Conservation (phyloP, 2,113 vertebrate genomes). For the Bothrops jararaca region DNA sequence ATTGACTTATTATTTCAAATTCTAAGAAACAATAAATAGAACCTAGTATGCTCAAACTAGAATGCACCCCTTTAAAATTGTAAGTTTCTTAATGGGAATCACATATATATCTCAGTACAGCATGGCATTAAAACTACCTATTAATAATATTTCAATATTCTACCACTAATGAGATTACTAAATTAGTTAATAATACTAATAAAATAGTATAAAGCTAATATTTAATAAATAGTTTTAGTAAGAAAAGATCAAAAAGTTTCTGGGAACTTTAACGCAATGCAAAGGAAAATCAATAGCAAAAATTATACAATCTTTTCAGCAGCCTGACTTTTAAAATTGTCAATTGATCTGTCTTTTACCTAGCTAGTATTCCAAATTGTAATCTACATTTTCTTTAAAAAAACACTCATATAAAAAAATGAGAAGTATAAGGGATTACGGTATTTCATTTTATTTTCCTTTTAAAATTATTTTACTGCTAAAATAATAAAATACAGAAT, state of each 20-base stretch:
- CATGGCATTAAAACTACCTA: background rate
- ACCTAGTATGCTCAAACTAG: background rate
- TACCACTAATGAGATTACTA: background rate
- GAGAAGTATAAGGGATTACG: background rate
- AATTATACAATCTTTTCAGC: background rate
- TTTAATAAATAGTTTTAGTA: background rate
- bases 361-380: background rate
- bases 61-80: background rate
- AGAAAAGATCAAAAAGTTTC: background rate
- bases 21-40: background rate
- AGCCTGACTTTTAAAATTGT: background rate
- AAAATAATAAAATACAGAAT: background rate
- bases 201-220: background rate
- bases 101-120: background rate
- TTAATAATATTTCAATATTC: background rate
- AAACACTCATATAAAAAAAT: background rate
- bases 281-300: background rate
- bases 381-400: background rate
- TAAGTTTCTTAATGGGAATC: background rate
- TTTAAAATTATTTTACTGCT: background rate
- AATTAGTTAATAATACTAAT: background rate
- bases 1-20: background rate
- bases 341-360: background rate
- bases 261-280: background rate
- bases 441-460: background rate